Evolutionary conservation across 2,888 invertebrate species (phyloP).

Genomic region (Cynaeus angustus): DNA sequence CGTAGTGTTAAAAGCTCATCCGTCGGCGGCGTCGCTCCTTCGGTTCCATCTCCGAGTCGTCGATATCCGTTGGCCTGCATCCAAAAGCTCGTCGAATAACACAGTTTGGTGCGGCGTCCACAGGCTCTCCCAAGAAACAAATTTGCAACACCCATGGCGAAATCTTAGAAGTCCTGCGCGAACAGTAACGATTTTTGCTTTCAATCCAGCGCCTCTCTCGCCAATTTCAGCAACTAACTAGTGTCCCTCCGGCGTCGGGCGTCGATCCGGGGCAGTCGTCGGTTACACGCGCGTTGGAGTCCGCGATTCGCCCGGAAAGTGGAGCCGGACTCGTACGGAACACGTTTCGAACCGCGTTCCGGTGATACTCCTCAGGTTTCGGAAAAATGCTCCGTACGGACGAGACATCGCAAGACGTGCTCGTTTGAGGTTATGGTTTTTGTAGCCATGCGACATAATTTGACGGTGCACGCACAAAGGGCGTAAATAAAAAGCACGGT

Average conservation of each 20-base stretch:
- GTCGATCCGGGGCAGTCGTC: slow-evolving; percentile 68
- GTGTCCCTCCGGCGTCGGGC: slow-evolving; percentile 69
- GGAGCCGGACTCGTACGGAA: slow-evolving; percentile 12
- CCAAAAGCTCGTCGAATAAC: slow-evolving; percentile 20
- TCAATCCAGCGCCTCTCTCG: slow-evolving; percentile 63
- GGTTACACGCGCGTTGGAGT: slow-evolving; percentile 66
- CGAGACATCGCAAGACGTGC: neutral
- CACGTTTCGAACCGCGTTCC: slow-evolving; percentile 30
- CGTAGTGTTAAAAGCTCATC: slow-evolving; percentile 11
- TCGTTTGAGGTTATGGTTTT: slow-evolving; percentile 4
- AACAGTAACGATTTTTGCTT: slow-evolving; percentile 70
- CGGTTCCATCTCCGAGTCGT: slow-evolving; percentile 7
- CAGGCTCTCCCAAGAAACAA: slow-evolving; percentile 42
- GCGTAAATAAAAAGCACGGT: slow-evolving; percentile 19
- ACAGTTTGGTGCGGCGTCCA: slow-evolving; percentile 5
- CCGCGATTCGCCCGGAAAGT: slow-evolving; percentile 59
- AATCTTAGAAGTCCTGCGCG: slow-evolving; percentile 66
- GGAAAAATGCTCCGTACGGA: slow-evolving; percentile 3
- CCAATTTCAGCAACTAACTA: slow-evolving; percentile 62
- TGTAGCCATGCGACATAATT: neutral
- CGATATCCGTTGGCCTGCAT: slow-evolving; percentile 32
- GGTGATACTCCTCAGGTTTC: neutral
- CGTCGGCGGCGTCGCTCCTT: slow-evolving; percentile 1
- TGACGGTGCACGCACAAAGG: neutral
- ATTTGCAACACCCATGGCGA: slow-evolving; percentile 49